Base-by-base conservation (phyloP, 2,113 vertebrate genomes). In the Thymallus thymallus region DNA sequence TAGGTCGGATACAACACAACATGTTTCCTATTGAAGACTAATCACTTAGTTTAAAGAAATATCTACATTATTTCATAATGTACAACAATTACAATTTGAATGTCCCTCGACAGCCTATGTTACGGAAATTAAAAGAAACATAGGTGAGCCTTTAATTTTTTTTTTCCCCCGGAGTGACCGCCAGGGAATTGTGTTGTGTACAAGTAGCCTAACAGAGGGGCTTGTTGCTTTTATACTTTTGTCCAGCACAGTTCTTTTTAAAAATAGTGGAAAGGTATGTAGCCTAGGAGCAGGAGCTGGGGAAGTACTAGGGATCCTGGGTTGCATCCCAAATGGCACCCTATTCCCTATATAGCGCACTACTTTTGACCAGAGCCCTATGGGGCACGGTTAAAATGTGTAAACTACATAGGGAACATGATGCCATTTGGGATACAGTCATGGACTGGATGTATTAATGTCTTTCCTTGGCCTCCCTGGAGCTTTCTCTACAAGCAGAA, bases 381-480 rank as follows among this genome's bases (percentile, higher is more conserved):
- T 51, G 48, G 48, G 48, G 48, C 5, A 14, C 1, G 14, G 12
- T 51, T 5, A 18, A 18, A 51, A 16, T 14, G 3, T 18, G 48
- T 51, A 16, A 5, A 51, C 48, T 51, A 51, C 14, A 51, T 51
- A 18, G 48, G 48, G 48, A 18, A 51, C 18, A 51, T 14, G 48
- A 5, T 16, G 14, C 14, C 1, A 16, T 51, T 51, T 16, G 16
- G 4, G 48, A 3, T 41, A 41, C 35, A 41, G 0, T 5, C 84
- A 13, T 56, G 79, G 85, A 73, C 82, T 85, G 82, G 80, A 82
- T 81, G 86, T 77, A 66, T 74, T 87, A 85, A 88, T 84, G 89
- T 86, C 88, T 90, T 89, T 90, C 91, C 88, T 84, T 80, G 18
- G 30, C 75, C 84, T 93, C 93, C 82, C 69, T 84, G 68, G 91